These are phyloP conservation scores for Leptinotarsa texana DNA, from an alignment of 1,140 invertebrate species.

Conservation along the genomic window DNA sequence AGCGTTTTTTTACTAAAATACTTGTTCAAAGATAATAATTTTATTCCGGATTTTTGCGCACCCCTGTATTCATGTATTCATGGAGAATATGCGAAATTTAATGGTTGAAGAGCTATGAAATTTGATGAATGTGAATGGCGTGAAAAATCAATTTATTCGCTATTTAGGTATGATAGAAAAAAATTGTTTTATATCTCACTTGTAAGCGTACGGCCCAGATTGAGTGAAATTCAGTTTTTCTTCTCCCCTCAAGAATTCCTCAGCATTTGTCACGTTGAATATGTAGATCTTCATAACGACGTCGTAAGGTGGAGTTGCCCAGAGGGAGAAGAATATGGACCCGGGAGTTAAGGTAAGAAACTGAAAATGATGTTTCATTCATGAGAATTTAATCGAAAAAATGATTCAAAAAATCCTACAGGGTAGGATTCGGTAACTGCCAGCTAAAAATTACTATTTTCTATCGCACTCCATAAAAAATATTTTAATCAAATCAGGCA, in stretches of 20 bases:
- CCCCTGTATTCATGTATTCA: too few species aligned
- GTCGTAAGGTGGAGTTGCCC: conserved; percentile 71
- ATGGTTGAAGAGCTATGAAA: too few species aligned
- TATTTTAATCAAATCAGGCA: neutral
- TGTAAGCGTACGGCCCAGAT: conserved; percentile 85
- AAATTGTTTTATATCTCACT: conserved; percentile 57
- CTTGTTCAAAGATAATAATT: too few species aligned
- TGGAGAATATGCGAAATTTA: too few species aligned
- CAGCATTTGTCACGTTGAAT: conserved; percentile 83
- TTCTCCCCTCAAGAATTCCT: conserved; percentile 68
- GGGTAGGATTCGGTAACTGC: conserved; percentile 4
- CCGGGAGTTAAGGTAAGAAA: conserved; percentile 61
- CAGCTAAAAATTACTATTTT: neutral
- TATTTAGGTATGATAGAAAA: too few species aligned
- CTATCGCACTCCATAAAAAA: neutral
- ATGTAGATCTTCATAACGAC: conserved; percentile 76
- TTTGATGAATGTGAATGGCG: too few species aligned
- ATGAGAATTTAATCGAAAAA: neutral
- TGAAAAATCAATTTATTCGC: too few species aligned
- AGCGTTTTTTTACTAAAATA: too few species aligned
- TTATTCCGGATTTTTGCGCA: too few species aligned
- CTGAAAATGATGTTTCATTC: conserved; percentile 42
- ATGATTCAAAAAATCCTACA: conserved; percentile 29
- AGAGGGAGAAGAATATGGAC: conserved; percentile 65
- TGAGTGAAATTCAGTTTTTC: conserved; percentile 75